Evolutionary conservation across 92 coral and sea anemone genomes (phyloP), one percentile per base, ranked within the genome.

Genomic region (Pocillopora grandis): DNA sequence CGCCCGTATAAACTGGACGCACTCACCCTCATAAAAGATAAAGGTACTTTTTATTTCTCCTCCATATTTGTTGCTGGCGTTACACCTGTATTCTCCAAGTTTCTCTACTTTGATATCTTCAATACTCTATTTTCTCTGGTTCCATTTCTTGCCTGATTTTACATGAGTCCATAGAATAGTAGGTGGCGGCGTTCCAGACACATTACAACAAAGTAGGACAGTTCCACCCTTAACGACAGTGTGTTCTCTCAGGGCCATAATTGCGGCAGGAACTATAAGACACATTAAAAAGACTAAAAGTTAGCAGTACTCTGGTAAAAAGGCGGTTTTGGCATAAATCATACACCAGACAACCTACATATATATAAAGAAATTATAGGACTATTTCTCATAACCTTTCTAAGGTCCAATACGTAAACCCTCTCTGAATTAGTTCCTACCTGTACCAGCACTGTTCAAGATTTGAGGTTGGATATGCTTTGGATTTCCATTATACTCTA

Each of bases 111-210:
- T 16, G 72, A 57, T 27, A 55, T 67, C 27, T 16, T 2, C 1
- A 16, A 80, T 57, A 3, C 18, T 27, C 84, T 66, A 68, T 33
- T 48, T 67, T 18, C 6, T 55, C 18, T 12, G 68, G 76, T 48
- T 15, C 7, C n/a, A 31, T 58, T 31, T 68, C 12, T 37, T 10
- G 35, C 33, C 66, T 52, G 56, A 27, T 55, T 21, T 10, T 10
- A 57, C 56, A 49, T 68, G 84, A 27, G 76, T 80, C 84, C 84
- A 80, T 17, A 10, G 8, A 1, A 80, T 66, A 56, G 18, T 17
- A 11, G 66, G 84, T 11, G 66, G 5, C 15, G 84, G 84, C 11
- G 20, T 67, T 27, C 76, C 84, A 80, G 84, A 80, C 10, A 57
- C 84, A 17, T 80, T 67, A 42, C 84, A 80, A 27, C 4, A 66